Base-by-base conservation (phyloP, 1,140 invertebrate genomes). In the Zaprionus nigranus region DNA sequence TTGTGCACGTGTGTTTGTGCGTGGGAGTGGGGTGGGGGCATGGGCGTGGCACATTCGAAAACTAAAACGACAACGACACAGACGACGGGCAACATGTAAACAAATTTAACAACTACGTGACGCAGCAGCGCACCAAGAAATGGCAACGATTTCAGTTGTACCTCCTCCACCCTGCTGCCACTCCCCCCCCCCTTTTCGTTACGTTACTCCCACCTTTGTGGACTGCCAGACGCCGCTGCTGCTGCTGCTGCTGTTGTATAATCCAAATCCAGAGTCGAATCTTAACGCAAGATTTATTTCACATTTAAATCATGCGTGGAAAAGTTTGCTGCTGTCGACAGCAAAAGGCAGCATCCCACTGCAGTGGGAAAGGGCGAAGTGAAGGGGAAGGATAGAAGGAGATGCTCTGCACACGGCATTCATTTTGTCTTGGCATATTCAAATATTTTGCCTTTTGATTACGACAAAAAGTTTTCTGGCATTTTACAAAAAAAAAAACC, bases 281-380 rank as follows among this genome's bases (percentile, higher is more conserved):
- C 85, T 88, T 88, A 88, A 88, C 85, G 75, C 85, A 88, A 88
- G 85, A 88, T 88, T 88, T 88, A 88, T 88, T 82, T 71, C 74
- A 79, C 85, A 90, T 88, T 88, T 88, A 88, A 88, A 88, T 90
- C 85, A 88, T 88, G 85, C 85, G 85, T 88, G 86, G 81, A 79
- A 88, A 88, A 88, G 53, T 88, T 88, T 51, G 64, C 67, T 79
- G 65, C 58, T 69, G 73, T 71, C 66, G 77, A 69, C 65, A 79
- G 76, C 75, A 79, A 79, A 87, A 71, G 68, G 76, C 51, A 53
- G 22, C 3, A 53, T 17, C 40, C n/a, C 40, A 17, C 46, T 51
- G 30, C 43, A 56, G 43, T n/a, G 15, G n/a, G 11, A 13, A 13
- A 40, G 30, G 3, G 20, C n/a, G n/a, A 13, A n/a, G 22, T 20